A percentile compares a stretch with the other conserved stretches of the same genome.
Conservation (phyloP, 2,888 invertebrate genomes). For the Magallana nippona region DNA sequence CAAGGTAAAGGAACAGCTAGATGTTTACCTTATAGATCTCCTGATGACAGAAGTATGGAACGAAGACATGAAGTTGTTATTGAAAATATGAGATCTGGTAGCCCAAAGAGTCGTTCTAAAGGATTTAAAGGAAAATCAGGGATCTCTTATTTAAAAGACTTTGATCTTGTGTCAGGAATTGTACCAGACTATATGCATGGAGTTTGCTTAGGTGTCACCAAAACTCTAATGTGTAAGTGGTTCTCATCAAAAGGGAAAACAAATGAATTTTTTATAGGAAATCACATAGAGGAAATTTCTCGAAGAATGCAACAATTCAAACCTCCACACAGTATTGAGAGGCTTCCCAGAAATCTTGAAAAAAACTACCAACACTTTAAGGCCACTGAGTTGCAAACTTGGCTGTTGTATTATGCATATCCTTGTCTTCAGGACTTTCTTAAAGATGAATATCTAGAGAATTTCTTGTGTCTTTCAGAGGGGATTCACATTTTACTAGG, state of each 20-base stretch:
- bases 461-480: slow-evolving; percentile 52
- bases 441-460: slow-evolving; percentile 50
- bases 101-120: slow-evolving; percentile 50
- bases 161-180: slow-evolving; percentile 46
- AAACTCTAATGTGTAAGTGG: slow-evolving; percentile 48
- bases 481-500: slow-evolving; percentile 54
- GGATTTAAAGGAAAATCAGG: slow-evolving; percentile 52
- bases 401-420: slow-evolving; percentile 52
- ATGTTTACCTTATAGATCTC: slow-evolving; percentile 21
- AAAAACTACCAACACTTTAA: slow-evolving; percentile 58
- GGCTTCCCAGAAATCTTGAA: slow-evolving; percentile 56
- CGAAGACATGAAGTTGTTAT: not conserved
- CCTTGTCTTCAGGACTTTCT: slow-evolving; percentile 55
- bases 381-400: slow-evolving; percentile 59
- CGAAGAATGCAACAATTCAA: slow-evolving; percentile 46
- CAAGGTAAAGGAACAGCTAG: slow-evolving; percentile 12
- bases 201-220: slow-evolving; percentile 48
- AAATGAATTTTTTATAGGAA: slow-evolving; percentile 50
- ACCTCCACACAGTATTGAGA: slow-evolving; percentile 54
- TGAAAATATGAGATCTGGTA: slow-evolving; percentile 15
- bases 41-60: not conserved
- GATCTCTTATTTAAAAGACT: slow-evolving; percentile 43
- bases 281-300: slow-evolving; percentile 48
- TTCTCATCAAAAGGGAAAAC: slow-evolving; percentile 47
- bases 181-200: slow-evolving; percentile 51